phyloP scores from a whole-genome alignment of 2,797 vertebrate species.

The Stomatorhinus walkeri region DNA sequence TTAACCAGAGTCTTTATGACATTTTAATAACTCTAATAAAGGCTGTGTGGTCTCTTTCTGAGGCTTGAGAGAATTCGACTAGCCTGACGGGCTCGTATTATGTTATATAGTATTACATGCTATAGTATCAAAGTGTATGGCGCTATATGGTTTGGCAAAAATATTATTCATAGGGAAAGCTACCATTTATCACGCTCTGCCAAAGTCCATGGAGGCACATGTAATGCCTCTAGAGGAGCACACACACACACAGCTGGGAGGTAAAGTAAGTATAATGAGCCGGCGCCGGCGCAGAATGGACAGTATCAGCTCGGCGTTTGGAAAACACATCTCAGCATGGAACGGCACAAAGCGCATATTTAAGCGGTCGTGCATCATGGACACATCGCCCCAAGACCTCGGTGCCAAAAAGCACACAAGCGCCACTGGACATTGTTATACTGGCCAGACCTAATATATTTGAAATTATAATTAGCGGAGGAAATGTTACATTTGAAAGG shows the following conservation, averaged over 20 bases:
- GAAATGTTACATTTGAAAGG: conserved; percentile 5
- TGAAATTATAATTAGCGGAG: conserved; percentile 2
- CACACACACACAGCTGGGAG: neutral
- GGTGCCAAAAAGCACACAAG: neutral
- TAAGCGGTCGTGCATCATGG: neutral
- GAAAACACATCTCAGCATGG: neutral
- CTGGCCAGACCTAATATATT: neutral
- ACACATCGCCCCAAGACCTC: neutral
- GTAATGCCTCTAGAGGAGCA: conserved; percentile 33
- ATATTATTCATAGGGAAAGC: conserved; percentile 26
- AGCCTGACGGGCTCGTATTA: conserved; percentile 54
- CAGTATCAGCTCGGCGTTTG: neutral
- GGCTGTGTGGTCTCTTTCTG: conserved; percentile 55
- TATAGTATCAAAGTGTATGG: conserved; percentile 61
- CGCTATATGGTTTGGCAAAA: conserved; percentile 58
- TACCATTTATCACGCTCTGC: conserved; percentile 52
- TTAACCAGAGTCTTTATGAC: conserved; percentile 50
- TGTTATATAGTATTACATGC: conserved; percentile 50
- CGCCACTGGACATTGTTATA: neutral
- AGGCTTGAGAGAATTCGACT: conserved; percentile 46
- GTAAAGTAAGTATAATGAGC: neutral
- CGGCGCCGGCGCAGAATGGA: neutral
- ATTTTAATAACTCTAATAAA: conserved; percentile 62
- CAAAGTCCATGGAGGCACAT: conserved; percentile 35
- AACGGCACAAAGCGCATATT: neutral